phyloP scores from a whole-genome alignment of 2,888 invertebrate species.

The Machimus rusticus region DNA sequence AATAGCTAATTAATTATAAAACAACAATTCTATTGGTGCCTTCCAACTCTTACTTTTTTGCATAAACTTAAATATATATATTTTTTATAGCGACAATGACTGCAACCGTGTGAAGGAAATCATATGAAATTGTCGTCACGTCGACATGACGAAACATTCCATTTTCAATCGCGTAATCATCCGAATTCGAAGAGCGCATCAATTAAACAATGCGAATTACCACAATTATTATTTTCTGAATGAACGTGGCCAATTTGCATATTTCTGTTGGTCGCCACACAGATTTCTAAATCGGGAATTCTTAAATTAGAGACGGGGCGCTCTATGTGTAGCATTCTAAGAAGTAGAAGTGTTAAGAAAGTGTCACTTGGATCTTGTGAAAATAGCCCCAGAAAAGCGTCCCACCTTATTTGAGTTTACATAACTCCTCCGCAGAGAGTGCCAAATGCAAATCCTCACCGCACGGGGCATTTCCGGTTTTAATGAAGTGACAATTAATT shows the following conservation, averaged over 20 bases:
- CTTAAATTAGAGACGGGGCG: background rate
- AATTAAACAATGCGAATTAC: background rate
- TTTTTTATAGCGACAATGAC: background rate
- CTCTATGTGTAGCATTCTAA: background rate
- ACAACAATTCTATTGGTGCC: background rate
- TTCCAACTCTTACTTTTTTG: background rate
- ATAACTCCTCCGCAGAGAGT: background rate
- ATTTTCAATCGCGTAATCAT: background rate
- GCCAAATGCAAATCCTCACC: background rate
- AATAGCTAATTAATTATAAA: background rate
- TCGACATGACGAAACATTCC: background rate
- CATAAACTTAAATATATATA: background rate
- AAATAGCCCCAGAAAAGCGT: background rate
- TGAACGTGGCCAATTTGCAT: background rate
- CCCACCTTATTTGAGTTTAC: background rate
- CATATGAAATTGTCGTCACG: background rate
- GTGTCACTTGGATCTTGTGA: background rate
- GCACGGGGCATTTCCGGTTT: background rate
- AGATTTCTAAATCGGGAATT: background rate
- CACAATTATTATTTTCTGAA: background rate
- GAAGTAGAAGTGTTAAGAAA: background rate
- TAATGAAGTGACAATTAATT: background rate
- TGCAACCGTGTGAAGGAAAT: background rate
- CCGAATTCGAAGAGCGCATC: background rate
- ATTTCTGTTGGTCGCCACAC: background rate